Base-by-base conservation (phyloP, 2,113 vertebrate genomes). In the Prunella fulvescens region DNA sequence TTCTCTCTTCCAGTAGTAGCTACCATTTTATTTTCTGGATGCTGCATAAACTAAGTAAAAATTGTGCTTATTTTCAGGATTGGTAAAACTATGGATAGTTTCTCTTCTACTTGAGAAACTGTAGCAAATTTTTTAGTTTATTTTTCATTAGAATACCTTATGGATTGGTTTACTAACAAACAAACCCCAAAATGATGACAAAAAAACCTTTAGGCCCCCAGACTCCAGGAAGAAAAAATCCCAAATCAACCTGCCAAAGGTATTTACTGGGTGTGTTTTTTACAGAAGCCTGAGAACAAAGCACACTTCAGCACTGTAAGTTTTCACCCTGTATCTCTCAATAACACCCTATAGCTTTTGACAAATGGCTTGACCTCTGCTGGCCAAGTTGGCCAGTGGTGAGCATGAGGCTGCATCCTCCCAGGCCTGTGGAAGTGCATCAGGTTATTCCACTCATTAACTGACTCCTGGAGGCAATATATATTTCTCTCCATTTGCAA, bases 241-340 rank as follows among this genome's bases (percentile, higher is more conserved):
- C 19, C 37, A 54, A 31, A 39, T 11, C 54, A 72, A 12, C 8
- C 6, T 35, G 33, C 9, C 5, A 8, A 16, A 22, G 24, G 12
- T 61, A 11, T 66, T 90, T 64, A 28, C 11, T 1, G 10, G 7
- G 0, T 76, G 44, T 26, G 24, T 11, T 62, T 84, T 78, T 23
- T 71, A 16, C 0, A 5, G 29, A 42, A 53, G 19, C 53, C 33
- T 53, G 48, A 61, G 23, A 64, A 74, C 40, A 71, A 69, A 70
- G 23, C 39, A 57, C 2, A 1, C 31, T 35, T 81, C 11, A 4
- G 26, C 1, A 1, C 39, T 4, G 0, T 23, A 7, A 11, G 2
- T 56, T 83, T 53, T 44, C 4, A 6, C 47, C 37, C 35, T 31
- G 6, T 58, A 8, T 54, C 42, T 79, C 58, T 4, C 54, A 35